Base-by-base conservation (phyloP, 2,797 vertebrate genomes). In the Mycteria americana region DNA sequence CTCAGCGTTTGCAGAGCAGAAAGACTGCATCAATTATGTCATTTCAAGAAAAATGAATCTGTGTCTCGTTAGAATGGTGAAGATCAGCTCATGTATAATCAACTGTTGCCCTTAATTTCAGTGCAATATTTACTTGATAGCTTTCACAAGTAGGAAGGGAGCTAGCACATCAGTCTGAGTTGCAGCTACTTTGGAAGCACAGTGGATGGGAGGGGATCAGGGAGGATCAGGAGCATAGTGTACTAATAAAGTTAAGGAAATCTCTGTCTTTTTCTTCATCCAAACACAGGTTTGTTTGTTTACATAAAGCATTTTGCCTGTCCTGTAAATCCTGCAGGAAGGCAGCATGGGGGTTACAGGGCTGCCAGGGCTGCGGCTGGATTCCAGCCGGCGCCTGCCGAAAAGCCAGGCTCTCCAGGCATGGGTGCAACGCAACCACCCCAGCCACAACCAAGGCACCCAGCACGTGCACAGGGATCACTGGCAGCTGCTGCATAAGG, bases 201-300 rank as follows among this genome's bases (percentile, higher is more conserved):
- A 14, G 30, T 60, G 45, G 16, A 35, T 74, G 30, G 53, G 76
- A 91, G 8, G 8, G 9, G 10, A 63, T 64, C 41, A 43, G 53
- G 68, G 64, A 83, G 35, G 30, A 78, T 85, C 33, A 80, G 27
- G 67, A 89, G 21, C 59, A 70, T 27, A 2, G 1, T 13, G 24
- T 67, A 53, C 53, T 77, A 83, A 89, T 67, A 91, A 80, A 78
- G 27, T 69, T 73, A 72, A 70, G 86, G 83, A 95, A 93, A 82
- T 57, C 65, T 79, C 73, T 53, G 22, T 73, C 74, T 50, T 85
- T 82, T 78, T 92, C 39, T 56, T 90, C 39, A 67, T 53, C 59
- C 59, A 87, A 85, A 85, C 54, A 78, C 19, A 27, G 65, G 21
- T 74, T 89, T 54, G 48, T 88, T 90, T 93, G 51, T 91, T 91